A percentile compares a stretch with the other conserved stretches of the same genome.
These are phyloP conservation scores for Iselma pallidipennis DNA, from an alignment of 2,888 invertebrate species.

Conservation along the genomic window DNA sequence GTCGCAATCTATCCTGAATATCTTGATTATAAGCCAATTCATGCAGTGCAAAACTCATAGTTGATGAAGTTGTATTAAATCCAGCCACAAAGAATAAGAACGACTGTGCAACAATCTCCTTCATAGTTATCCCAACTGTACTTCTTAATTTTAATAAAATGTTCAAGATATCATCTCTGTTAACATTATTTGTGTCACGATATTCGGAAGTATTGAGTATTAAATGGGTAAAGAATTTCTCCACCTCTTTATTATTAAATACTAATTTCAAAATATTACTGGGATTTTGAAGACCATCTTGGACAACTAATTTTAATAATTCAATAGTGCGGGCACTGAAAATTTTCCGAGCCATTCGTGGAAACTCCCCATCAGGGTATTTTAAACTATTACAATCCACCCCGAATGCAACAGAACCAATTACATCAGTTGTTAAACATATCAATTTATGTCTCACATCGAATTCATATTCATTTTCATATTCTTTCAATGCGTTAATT, in stretches of 20 bases:
- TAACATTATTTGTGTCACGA: constrained; percentile 54
- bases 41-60: constrained; percentile 48
- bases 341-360: background rate
- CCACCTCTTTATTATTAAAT: constrained; percentile 25
- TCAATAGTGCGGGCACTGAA: background rate
- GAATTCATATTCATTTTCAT: background rate
- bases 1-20: constrained; percentile 51
- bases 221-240: constrained; percentile 55
- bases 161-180: constrained; percentile 61
- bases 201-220: constrained; percentile 55
- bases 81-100: constrained; percentile 56
- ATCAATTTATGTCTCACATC: background rate
- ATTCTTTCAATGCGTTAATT: background rate
- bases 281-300: background rate
- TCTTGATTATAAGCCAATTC: constrained; percentile 50
- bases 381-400: background rate
- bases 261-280: background rate
- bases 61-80: constrained; percentile 55
- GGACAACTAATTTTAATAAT: background rate
- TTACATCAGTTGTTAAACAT: background rate
- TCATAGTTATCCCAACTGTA: constrained; percentile 40
- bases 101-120: constrained; percentile 25
- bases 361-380: background rate
- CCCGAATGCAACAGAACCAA: background rate
- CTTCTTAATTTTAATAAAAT: constrained; percentile 56